Percentiles rank a stretch among this genome's conserved stretches.
These are phyloP conservation scores for Bombus sibiricus DNA, from an alignment of 1,140 invertebrate genomes.

Conservation along the genomic window DNA sequence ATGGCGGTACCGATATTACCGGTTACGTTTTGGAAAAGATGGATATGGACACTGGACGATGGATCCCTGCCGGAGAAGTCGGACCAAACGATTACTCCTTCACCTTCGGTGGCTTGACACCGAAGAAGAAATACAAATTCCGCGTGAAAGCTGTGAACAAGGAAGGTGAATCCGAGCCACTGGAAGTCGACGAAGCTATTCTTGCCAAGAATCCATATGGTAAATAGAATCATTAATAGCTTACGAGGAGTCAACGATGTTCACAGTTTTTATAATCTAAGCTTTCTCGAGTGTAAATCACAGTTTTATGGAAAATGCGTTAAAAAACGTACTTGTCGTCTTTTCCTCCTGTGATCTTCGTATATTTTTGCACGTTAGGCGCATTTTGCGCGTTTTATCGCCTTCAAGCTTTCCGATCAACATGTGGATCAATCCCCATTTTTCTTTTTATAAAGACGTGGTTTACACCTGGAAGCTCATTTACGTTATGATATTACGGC, in stretches of 20 bases:
- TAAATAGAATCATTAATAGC: background rate
- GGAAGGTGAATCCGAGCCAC: slow-evolving; percentile 98
- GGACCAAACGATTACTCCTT: slow-evolving; percentile 92
- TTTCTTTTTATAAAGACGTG: background rate
- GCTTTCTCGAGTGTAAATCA: too few relatives aligned
- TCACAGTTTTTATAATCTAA: background rate
- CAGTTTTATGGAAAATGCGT: too few relatives aligned
- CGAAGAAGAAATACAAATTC: slow-evolving; percentile 99
- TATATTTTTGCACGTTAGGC: too few relatives aligned
- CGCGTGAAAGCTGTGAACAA: slow-evolving; percentile 99
- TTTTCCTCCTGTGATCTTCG: background rate
- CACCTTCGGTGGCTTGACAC: slow-evolving; percentile 95
- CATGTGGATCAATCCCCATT: background rate
- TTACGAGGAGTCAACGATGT: background rate
- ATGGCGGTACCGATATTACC: slow-evolving; percentile 95
- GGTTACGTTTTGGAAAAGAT: slow-evolving; percentile 99
- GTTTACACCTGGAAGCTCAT: too few relatives aligned
- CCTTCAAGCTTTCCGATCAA: too few relatives aligned
- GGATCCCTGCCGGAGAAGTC: slow-evolving; percentile 95
- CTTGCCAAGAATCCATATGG: slow-evolving; percentile 98
- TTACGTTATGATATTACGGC: too few relatives aligned
- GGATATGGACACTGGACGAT: slow-evolving; percentile 95
- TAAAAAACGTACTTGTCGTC: too few relatives aligned
- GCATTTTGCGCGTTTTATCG: too few relatives aligned
- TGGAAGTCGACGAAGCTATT: slow-evolving; percentile 94